Percentiles rank a stretch among this genome's conserved stretches.
These are phyloP conservation scores for Pseudocheirus occidentalis DNA, from an alignment of 2,797 vertebrate genomes.

Conservation along the genomic window DNA sequence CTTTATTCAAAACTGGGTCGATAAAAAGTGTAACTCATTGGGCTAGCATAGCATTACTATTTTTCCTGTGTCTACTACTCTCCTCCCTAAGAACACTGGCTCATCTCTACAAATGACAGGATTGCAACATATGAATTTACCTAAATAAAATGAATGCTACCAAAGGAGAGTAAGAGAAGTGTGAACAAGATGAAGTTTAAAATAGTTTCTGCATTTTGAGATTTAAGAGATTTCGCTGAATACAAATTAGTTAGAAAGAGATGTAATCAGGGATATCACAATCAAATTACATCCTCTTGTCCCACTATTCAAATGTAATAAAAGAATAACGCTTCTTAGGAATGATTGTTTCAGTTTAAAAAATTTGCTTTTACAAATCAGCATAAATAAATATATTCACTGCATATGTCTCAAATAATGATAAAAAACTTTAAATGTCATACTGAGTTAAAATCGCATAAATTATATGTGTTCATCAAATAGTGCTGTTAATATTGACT, in stretches of 20 bases:
- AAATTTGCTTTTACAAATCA: constrained; percentile 79
- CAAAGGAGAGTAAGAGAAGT: constrained; percentile 54
- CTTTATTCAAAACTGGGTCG: constrained; percentile 10
- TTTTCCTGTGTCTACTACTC: constrained; percentile 34
- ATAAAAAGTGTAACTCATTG: constrained; percentile 35
- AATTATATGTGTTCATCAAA: constrained; percentile 76
- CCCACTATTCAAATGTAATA: constrained; percentile 77
- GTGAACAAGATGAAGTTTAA: constrained; percentile 63
- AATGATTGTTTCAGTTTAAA: constrained; percentile 81
- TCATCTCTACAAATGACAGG: constrained; percentile 55
- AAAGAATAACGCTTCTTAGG: constrained; percentile 80
- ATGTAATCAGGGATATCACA: constrained; percentile 67
- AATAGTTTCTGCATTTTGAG: constrained; percentile 58
- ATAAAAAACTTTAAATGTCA: constrained; percentile 79
- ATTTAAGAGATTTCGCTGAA: constrained; percentile 65
- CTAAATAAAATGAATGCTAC: constrained; percentile 71
- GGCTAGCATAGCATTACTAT: constrained; percentile 4
- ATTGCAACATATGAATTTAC: constrained; percentile 65
- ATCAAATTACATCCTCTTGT: constrained; percentile 65
- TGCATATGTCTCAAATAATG: constrained; percentile 82
- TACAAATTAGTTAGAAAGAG: constrained; percentile 77
- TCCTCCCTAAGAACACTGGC: constrained; percentile 33
- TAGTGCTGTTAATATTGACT: constrained; percentile 60
- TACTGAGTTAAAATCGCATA: constrained; percentile 67
- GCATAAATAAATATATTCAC: constrained; percentile 73